Evolutionary conservation across 2,797 vertebrate genomes (phyloP).

Genomic region (Hemibagrus guttatus): DNA sequence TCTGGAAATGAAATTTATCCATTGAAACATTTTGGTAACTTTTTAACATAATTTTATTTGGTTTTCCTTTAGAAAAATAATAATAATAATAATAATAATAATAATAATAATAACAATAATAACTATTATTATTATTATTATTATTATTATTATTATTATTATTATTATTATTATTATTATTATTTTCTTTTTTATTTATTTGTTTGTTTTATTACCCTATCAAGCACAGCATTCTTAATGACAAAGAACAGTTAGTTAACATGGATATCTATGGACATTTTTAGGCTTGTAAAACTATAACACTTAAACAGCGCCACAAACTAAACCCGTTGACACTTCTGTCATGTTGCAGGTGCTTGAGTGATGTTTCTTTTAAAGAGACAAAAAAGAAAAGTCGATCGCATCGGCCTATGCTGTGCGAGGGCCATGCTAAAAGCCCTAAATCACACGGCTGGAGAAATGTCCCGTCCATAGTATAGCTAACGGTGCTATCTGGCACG

Average conservation of each 20-base stretch:
- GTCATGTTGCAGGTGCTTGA: conserved; percentile 23
- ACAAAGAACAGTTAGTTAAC: background rate
- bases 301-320: background rate
- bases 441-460: conserved; percentile 44
- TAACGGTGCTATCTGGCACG: conserved; percentile 26
- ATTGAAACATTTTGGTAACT: no score
- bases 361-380: background rate
- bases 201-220: background rate
- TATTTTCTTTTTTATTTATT: no score
- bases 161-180: no score
- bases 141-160: no score
- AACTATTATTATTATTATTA: no score
- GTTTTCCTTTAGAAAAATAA: no score
- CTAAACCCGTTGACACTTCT: background rate
- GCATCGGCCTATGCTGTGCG: background rate
- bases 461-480: conserved; percentile 29
- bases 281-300: background rate
- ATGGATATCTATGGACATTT: no score
- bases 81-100: no score
- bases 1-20: background rate
- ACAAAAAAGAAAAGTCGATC: background rate
- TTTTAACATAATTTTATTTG: no score
- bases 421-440: conserved; percentile 12
- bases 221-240: background rate
- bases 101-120: no score